Percentiles rank a stretch among this genome's conserved stretches.
Evolutionary conservation across 2,888 invertebrate species (phyloP).

Genomic region (Cantharis rufa): DNA sequence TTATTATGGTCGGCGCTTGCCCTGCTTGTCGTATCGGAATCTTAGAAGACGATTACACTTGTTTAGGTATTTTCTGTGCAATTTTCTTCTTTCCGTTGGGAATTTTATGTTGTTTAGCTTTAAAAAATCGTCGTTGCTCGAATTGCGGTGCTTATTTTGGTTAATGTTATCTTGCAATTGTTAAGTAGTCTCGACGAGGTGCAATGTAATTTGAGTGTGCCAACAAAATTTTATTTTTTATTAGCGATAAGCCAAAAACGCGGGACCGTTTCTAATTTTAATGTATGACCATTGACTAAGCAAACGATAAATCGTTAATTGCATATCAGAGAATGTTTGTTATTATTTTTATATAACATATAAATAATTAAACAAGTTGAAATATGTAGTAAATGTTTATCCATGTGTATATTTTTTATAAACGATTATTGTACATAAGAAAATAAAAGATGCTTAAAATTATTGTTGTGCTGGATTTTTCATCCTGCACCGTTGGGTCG

Average conservation of each 20-base stretch:
- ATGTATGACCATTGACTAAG: background rate
- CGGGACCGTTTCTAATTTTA: background rate
- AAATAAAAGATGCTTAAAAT: background rate
- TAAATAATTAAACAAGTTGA: background rate
- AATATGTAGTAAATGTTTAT: background rate
- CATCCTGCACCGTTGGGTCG: background rate
- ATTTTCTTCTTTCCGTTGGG: conserved; percentile 87
- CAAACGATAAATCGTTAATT: background rate
- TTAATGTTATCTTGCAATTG: conserved; percentile 49
- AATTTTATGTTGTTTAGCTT: conserved; percentile 81
- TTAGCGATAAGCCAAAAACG: background rate
- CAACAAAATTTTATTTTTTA: background rate
- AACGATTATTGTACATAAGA: background rate
- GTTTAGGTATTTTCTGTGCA: conserved; percentile 81
- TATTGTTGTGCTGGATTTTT: background rate
- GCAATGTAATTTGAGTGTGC: background rate
- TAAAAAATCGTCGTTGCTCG: conserved; percentile 82
- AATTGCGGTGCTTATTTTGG: conserved; percentile 86
- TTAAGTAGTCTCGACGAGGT: background rate
- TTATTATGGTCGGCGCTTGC: conserved; percentile 84
- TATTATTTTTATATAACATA: background rate
- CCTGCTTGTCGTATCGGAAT: conserved; percentile 88
- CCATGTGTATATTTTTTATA: background rate
- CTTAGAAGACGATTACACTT: conserved; percentile 85
- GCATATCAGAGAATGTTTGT: background rate